phyloP scores from a whole-genome alignment of 2,888 invertebrate species.

The Macropis europaea region DNA sequence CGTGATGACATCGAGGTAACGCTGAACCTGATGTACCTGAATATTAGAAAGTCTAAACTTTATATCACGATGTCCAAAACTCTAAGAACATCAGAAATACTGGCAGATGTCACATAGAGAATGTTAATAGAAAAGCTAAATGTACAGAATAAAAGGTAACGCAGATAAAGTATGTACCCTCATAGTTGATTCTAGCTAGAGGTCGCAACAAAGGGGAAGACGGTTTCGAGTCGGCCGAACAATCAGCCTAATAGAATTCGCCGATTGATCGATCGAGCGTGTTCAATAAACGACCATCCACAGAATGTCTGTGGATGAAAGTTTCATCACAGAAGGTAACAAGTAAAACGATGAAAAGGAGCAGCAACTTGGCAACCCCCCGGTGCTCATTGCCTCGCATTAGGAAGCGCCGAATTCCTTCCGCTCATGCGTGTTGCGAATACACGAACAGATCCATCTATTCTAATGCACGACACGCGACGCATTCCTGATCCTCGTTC shows the following conservation, averaged over 20 bases:
- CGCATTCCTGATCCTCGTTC: conserved; percentile 5
- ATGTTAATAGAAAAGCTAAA: too few species aligned
- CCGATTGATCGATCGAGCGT: conserved; percentile 60
- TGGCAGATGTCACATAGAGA: too few species aligned
- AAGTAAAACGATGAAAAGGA: conserved; percentile 23
- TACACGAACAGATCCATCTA: not conserved
- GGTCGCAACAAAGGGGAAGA: too few species aligned
- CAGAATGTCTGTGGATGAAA: conserved; percentile 34
- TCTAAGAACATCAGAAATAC: too few species aligned
- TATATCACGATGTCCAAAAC: too few species aligned
- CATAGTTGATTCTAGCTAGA: too few species aligned
- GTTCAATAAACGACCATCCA: conserved; percentile 58
- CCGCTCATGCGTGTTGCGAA: conserved; percentile 15
- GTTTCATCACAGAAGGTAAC: conserved; percentile 35
- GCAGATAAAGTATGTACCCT: too few species aligned
- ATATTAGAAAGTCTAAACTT: too few species aligned
- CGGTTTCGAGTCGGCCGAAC: not conserved
- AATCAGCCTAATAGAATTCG: conserved; percentile 27
- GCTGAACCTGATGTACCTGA: too few species aligned
- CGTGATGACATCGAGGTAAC: too few species aligned
- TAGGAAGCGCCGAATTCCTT: conserved; percentile 32
- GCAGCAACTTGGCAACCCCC: conserved; percentile 26
- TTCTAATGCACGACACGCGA: conserved; percentile 22
- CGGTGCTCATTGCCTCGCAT: not conserved
- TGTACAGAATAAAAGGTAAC: too few species aligned